Percentiles rank a stretch among this genome's conserved stretches.
phyloP scores from a whole-genome alignment of 1,140 invertebrate species.

The Liolophura sinensis region DNA sequence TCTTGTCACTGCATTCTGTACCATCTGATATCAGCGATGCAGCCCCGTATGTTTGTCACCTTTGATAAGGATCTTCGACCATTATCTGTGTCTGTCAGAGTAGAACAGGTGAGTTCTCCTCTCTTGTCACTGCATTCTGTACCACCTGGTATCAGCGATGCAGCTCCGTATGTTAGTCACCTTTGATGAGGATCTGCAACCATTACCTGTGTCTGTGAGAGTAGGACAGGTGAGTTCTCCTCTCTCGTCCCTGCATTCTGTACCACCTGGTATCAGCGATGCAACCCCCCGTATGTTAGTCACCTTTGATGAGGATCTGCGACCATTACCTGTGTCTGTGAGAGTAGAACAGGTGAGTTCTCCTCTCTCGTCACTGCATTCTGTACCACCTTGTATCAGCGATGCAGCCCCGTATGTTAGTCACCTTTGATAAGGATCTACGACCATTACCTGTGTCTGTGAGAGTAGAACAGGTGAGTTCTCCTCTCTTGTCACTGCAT shows the following conservation, averaged over 20 bases:
- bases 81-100: constrained; percentile 62
- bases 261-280: constrained; percentile 89
- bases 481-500: neutral
- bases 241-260: constrained; percentile 63
- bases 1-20: neutral
- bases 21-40: constrained; percentile 94
- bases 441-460: constrained; percentile 82
- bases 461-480: constrained; percentile 85
- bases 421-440: constrained; percentile 97
- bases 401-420: constrained; percentile 99
- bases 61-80: constrained; percentile 93
- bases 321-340: constrained; percentile 92
- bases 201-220: constrained; percentile 75
- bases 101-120: constrained; percentile 76
- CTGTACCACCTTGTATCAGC: constrained; percentile 81
- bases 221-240: constrained; percentile 80
- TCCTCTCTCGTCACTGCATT: neutral
- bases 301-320: constrained; percentile 96
- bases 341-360: constrained; percentile 85
- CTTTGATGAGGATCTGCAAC: constrained; percentile 95
- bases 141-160: constrained; percentile 95
- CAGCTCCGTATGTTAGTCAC: constrained; percentile 99
- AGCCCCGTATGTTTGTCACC: constrained; percentile 99
- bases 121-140: constrained; percentile 68
- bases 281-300: constrained; percentile 98